Evolutionary conservation across 2,888 invertebrate genomes (phyloP), one percentile per base, ranked within the genome.

Genomic region (Stenolophus ochropezus): DNA sequence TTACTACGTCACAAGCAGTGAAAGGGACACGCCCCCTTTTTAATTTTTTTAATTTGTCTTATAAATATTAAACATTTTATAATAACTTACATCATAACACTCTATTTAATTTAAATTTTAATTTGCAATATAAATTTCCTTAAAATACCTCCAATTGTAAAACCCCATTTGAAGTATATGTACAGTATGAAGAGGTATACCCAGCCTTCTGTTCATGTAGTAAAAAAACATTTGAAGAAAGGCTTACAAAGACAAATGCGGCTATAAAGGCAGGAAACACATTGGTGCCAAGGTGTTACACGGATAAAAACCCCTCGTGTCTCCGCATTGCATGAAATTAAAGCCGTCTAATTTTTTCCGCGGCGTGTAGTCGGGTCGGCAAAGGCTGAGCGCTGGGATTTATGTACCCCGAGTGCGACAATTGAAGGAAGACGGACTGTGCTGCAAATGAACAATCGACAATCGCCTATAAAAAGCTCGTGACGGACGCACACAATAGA

Each of bases 381-480:
- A 42, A 42, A 42, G 33, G 33, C 33, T 8, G n/a, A n/a, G n/a
- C n/a, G n/a, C 11, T 11, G 6, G 33, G 33, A 42, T 42, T 42
- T 42, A 42, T 42, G 8, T 6, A 11, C 11, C 33, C 11, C 11
- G 8, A 11, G 8, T 14, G 27, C 61, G 61, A 61, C 61, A 61
- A 61, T 61, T 61, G 61, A 61, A 23, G 61, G 27, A 56, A 21
- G 56, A 21, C 20, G 20, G 33, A 42, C 33, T 51, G 16, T 16
- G 51, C 51, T 51, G 51, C 51, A 51, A 61, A 61, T 61, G 21
- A 61, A 61, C 61, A 61, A 61, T 61, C 61, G 27, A 61, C 61
- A 61, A 61, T 61, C 61, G 61, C 23, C 61, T 61, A 61, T 61
- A 61, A 61, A 61, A 61, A 61, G 6, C 61, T 23, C 6, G 23